Evolutionary conservation across 2,113 vertebrate species (phyloP).

Genomic region (Halichoerus grypus): DNA sequence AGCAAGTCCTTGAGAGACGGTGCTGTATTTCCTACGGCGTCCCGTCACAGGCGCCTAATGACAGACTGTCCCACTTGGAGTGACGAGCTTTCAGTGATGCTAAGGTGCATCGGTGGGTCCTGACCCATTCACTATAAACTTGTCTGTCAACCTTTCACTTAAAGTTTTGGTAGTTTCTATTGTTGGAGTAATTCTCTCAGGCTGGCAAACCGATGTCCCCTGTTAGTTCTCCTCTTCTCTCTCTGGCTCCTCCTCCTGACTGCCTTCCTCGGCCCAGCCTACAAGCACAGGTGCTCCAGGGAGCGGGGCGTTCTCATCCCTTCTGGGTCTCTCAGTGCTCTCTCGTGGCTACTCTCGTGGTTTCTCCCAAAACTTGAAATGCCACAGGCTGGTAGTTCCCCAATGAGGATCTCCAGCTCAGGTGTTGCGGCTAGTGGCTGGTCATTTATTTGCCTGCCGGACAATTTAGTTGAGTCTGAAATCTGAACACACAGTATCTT

Average conservation of each 20-base stretch:
- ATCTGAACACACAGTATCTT: background rate
- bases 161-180: background rate
- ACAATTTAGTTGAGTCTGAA: background rate
- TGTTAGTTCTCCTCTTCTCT: background rate
- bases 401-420: too few species aligned
- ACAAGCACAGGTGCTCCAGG: background rate
- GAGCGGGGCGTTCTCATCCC: accelerated
- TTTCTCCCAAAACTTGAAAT: background rate
- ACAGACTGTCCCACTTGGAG: background rate
- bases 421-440: background rate
- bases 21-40: accelerated
- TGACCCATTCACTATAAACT: too few species aligned
- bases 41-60: accelerated
- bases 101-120: background rate
- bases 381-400: background rate
- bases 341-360: too few species aligned
- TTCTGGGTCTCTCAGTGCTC: background rate
- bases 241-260: background rate
- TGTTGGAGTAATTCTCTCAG: background rate
- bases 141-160: background rate
- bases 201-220: background rate
- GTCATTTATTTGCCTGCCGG: background rate
- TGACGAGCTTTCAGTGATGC: background rate
- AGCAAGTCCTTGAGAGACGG: background rate
- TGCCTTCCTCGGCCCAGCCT: background rate